Evolutionary conservation across 2,888 invertebrate species (phyloP), one percentile per base, ranked within the genome.

Genomic region (Pecten maximus): DNA sequence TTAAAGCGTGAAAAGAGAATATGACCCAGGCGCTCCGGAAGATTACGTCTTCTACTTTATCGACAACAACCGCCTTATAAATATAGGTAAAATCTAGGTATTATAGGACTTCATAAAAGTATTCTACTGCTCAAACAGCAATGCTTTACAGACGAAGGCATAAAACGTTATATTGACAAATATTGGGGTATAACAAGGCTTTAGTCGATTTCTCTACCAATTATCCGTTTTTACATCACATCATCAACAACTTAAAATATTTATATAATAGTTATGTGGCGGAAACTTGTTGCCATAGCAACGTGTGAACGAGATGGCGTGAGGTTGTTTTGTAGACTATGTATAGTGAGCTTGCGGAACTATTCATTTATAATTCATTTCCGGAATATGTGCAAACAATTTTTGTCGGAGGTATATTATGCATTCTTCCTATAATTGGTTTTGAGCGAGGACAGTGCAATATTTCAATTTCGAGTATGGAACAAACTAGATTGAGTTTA

Each of bases 291-390:
- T 74, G 35, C 35, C 28, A 35, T 28, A 35, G 12, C 10, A 10
- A 74, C 12, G 74, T 74, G 28, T 28, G 35, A 28, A 28, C 35
- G 12, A 12, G 4, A 10, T 8, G 60, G 35, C 12, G 8, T 28
- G 2, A 12, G 35, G 74, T 10, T 28, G 28, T 35, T 74, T 8
- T 28, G 35, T 10, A 74, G 74, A 74, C 28, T 35, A 74, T 28
- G 74, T 35, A 74, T 28, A 74, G 74, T 1, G 74, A 74, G 74
- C 35, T 12, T 74, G 8, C 74, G 28, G 35, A 74, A 19, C 35
- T 74, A 35, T 35, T 74, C 74, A 74, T 74, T 12, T 35, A 74
- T 74, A 74, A 74, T 74, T 74, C 74, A 74, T 74, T 74, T 74
- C 28, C 74, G 74, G 74, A 35, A 74, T 28, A 74, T 35, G 10